phyloP scores from a whole-genome alignment of 1,140 invertebrate species.

The Thaumatotibia leucotreta region DNA sequence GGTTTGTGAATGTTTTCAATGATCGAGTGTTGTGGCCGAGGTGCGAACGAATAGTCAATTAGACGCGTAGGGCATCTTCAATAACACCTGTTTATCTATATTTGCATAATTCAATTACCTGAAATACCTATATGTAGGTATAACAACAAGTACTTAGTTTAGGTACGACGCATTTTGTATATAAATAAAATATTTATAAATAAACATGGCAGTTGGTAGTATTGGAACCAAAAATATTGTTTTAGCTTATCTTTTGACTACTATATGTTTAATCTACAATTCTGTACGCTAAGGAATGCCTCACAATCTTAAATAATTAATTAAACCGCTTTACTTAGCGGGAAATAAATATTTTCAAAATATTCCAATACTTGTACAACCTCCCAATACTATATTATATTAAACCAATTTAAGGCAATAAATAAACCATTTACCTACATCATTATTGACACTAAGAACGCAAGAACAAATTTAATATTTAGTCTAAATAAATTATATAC shows the following conservation, averaged over 20 bases:
- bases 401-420: not conserved
- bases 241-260: no score
- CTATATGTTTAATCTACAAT: not conserved
- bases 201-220: not conserved
- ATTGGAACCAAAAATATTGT: not conserved
- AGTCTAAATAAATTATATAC: not conserved
- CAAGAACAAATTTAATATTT: not conserved
- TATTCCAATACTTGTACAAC: not conserved
- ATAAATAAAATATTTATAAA: not conserved
- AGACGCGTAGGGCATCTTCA: not conserved
- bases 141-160: not conserved
- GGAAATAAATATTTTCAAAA: not conserved
- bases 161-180: not conserved
- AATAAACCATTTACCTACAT: not conserved
- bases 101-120: not conserved
- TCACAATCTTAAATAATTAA: not conserved
- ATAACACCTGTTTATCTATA: not conserved
- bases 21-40: not conserved
- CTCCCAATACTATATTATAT: not conserved
- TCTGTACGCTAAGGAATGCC: not conserved
- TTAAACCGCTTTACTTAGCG: not conserved
- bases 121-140: no score
- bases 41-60: constrained; percentile 3
- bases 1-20: not conserved
- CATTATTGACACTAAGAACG: not conserved